Conservation (phyloP, 2,797 vertebrate species). For the Potorous gilbertii region DNA sequence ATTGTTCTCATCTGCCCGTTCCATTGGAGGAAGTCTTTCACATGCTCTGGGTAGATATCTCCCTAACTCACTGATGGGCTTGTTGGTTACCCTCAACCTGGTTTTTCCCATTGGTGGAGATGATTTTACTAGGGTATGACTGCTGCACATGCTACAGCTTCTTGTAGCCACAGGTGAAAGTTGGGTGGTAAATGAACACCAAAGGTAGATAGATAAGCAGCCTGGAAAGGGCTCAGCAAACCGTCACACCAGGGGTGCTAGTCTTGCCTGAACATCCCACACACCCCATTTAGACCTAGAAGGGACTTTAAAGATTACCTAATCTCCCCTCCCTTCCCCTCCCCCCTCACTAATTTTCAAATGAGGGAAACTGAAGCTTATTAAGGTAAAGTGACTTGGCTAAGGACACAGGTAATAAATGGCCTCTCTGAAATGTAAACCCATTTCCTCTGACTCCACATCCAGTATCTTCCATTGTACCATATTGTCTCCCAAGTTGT, state of each 20-base stretch:
- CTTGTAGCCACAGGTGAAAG: not conserved
- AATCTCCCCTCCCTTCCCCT: not conserved
- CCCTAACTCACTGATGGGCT: not conserved
- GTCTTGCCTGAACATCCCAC: not conserved
- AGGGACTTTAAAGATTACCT: not conserved
- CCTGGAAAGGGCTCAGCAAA: not conserved
- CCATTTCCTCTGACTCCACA: not conserved
- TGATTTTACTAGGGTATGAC: not conserved
- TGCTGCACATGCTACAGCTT: not conserved
- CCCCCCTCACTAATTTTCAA: not conserved
- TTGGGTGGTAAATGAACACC: not conserved
- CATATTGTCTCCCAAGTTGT: not conserved
- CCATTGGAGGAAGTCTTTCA: not conserved
- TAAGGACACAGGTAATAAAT: not conserved
- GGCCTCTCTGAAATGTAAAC: conserved; percentile 7
- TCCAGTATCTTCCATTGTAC: not conserved
- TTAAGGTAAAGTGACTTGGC: not conserved
- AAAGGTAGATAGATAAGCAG: not conserved
- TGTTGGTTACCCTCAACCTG: not conserved
- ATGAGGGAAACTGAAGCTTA: conserved; percentile 4
- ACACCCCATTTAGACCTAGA: not conserved
- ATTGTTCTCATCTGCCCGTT: not conserved
- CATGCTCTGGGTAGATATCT: not conserved
- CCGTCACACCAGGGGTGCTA: not conserved
- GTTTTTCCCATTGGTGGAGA: not conserved